A percentile compares a stretch with the other conserved stretches of the same genome.
phyloP scores from a whole-genome alignment of 1,140 invertebrate species.

The Hyposmocoma kahamanoa region DNA sequence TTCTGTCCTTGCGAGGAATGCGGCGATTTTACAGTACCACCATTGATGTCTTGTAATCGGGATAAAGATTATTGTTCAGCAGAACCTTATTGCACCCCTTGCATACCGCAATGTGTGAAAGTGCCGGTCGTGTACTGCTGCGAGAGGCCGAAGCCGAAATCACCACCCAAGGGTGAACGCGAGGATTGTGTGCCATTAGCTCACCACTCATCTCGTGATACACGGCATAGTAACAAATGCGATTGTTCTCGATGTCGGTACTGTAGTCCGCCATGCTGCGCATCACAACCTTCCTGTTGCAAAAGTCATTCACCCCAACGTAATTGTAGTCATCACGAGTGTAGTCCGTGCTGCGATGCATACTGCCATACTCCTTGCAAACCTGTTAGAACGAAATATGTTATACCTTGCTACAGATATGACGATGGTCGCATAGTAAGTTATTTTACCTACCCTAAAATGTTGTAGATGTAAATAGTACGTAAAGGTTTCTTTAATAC shows the following conservation, averaged over 20 bases:
- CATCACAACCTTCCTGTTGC: background rate
- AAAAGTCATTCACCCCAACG: too few species aligned
- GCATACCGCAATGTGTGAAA: constrained; percentile 40
- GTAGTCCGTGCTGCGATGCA: too few species aligned
- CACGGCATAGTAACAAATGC: too few species aligned
- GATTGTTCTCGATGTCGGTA: too few species aligned
- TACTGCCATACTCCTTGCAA: constrained; percentile 28
- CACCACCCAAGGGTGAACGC: constrained; percentile 19
- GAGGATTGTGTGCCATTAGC: background rate
- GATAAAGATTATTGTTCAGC: constrained; percentile 29
- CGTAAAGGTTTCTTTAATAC: too few species aligned
- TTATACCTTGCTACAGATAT: constrained; percentile 60
- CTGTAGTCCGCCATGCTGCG: too few species aligned
- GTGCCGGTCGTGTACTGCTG: constrained; percentile 11
- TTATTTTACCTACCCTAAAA: too few species aligned
- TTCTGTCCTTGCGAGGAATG: constrained; percentile 39
- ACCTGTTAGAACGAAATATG: constrained; percentile 57
- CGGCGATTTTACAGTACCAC: constrained; percentile 40
- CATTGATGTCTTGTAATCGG: constrained; percentile 33
- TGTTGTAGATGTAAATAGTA: too few species aligned
- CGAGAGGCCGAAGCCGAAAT: background rate
- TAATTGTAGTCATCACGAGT: too few species aligned
- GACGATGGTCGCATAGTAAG: constrained; percentile 66
- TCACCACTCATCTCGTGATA: too few species aligned
- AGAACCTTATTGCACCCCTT: constrained; percentile 32